phyloP scores from a whole-genome alignment of 1,140 invertebrate genomes.

The Lethocerus indicus region DNA sequence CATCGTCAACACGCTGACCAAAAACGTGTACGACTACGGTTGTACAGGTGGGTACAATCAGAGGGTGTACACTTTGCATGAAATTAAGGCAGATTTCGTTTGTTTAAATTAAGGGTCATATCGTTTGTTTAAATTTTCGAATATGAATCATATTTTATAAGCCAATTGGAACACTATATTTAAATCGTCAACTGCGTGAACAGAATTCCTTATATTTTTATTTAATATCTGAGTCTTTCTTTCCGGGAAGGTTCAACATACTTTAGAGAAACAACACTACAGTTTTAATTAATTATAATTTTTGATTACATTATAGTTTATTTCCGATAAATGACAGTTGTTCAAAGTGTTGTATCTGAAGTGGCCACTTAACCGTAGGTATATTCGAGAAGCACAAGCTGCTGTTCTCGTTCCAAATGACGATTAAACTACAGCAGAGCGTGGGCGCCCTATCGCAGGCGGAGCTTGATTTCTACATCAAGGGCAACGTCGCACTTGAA shows the following conservation, averaged over 20 bases:
- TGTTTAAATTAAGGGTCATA: background rate
- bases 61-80: background rate
- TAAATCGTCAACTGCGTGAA: background rate
- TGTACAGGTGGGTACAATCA: conserved; percentile 45
- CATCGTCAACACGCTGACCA: conserved; percentile 67
- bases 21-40: conserved; percentile 75
- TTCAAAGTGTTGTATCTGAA: background rate
- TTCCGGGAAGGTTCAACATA: background rate
- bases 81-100: conserved; percentile 1
- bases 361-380: conserved; percentile 26
- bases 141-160: background rate
- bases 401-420: conserved; percentile 79
- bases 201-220: background rate
- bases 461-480: conserved; percentile 81
- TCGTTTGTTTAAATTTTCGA: conserved; percentile 3
- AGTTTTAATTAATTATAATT: background rate
- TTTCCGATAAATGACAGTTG: background rate
- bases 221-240: background rate
- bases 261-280: background rate
- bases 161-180: background rate
- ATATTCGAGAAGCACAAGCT: conserved; percentile 84
- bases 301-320: background rate
- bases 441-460: conserved; percentile 38
- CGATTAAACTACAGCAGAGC: conserved; percentile 59
- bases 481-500: conserved; percentile 59